Conservation (phyloP, 2,113 vertebrate species). For the Marmota monax region DNA sequence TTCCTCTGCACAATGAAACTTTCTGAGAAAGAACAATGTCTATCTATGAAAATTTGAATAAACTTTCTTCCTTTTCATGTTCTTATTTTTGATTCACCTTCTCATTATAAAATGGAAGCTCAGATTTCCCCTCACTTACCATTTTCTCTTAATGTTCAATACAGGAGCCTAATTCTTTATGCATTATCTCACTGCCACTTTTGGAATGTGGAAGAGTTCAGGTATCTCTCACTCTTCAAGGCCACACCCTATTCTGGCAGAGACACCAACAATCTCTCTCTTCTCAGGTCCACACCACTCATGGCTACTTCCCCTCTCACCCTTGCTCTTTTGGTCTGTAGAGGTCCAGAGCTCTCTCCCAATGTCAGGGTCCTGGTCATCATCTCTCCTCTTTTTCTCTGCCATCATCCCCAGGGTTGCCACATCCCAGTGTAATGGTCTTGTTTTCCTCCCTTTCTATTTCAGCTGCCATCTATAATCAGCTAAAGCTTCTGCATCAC, state of each 20-base stretch:
- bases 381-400: neutral
- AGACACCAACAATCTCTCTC: neutral
- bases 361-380: neutral
- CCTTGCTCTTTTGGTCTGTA: neutral
- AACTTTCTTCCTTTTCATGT: neutral
- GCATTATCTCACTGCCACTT: neutral
- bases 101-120: neutral
- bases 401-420: neutral
- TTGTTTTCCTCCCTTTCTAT: neutral
- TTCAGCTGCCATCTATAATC: neutral
- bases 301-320: neutral
- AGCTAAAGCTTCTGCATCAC: neutral
- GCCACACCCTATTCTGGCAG: neutral
- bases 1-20: neutral
- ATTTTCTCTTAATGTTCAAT: neutral
- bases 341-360: neutral
- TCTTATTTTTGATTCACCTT: neutral
- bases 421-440: neutral
- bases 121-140: neutral
- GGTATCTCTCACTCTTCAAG: neutral
- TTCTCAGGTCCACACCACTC: rapidly evolving
- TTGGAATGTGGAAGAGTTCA: neutral
- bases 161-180: neutral
- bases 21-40: neutral
- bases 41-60: neutral